Conservation (phyloP, 2,113 vertebrate genomes). For the Arizona elegans region DNA sequence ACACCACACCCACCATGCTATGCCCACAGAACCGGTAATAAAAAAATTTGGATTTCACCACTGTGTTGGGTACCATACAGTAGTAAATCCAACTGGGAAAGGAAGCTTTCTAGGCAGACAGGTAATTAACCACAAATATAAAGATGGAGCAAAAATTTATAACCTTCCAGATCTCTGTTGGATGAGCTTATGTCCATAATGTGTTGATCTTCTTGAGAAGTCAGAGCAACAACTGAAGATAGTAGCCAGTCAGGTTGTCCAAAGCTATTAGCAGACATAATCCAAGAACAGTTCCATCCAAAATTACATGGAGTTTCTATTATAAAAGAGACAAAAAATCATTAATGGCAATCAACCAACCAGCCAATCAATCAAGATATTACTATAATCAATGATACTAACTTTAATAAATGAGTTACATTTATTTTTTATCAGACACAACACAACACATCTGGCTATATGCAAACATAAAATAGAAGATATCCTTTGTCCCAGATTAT, state of each 20-base stretch:
- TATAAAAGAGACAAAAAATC: constrained; percentile 24
- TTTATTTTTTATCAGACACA: neutral
- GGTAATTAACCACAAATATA: neutral
- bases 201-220: constrained; percentile 46
- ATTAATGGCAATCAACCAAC: neutral
- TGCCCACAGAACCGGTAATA: too few relatives aligned
- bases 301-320: constrained; percentile 58
- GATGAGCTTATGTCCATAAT: constrained; percentile 56
- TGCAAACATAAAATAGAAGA: neutral
- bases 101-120: neutral
- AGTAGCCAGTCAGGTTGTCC: constrained; percentile 65
- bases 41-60: too few relatives aligned
- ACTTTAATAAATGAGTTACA: neutral
- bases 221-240: constrained; percentile 49
- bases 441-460: neutral
- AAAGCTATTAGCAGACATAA: constrained; percentile 47
- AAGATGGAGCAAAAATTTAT: neutral
- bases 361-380: neutral
- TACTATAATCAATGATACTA: neutral
- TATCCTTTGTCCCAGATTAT: neutral
- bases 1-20: too few relatives aligned
- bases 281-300: constrained; percentile 64
- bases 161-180: constrained; percentile 54
- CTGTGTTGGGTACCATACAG: too few relatives aligned
- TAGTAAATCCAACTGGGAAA: neutral